Evolutionary conservation across 2,113 vertebrate genomes (phyloP).

Genomic region (Elephas maximus): DNA sequence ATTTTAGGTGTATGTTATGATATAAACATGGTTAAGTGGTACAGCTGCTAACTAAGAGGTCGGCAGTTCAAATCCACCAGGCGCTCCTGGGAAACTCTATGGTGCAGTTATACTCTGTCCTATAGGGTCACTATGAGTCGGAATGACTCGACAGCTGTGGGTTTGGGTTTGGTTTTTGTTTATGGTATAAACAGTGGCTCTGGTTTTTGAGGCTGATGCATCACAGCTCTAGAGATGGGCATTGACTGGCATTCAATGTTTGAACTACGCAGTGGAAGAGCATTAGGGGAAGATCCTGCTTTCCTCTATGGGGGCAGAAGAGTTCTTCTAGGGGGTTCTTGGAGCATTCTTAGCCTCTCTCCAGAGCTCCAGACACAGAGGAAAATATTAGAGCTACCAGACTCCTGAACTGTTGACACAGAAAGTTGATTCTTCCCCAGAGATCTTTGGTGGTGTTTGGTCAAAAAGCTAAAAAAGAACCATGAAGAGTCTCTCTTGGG

Average conservation of each 20-base stretch:
- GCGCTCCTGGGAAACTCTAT: too few relatives aligned
- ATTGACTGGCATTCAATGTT: background rate
- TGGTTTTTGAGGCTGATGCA: background rate
- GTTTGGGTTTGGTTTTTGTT: too few relatives aligned
- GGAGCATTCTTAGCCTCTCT: background rate
- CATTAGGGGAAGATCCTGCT: background rate
- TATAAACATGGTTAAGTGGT: background rate
- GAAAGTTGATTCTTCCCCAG: background rate
- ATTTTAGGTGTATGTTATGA: background rate
- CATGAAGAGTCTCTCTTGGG: background rate
- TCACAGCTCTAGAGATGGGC: background rate
- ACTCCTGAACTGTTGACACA: background rate
- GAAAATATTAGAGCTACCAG: background rate
- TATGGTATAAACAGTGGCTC: background rate
- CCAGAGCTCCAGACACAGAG: background rate
- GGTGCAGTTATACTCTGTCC: too few relatives aligned
- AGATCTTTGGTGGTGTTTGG: background rate
- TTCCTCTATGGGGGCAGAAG: background rate
- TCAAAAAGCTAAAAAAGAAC: conserved; percentile 2
- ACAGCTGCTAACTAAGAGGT: too few relatives aligned
- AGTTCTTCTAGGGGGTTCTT: background rate
- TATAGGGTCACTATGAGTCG: too few relatives aligned
- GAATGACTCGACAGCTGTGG: too few relatives aligned
- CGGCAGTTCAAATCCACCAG: too few relatives aligned
- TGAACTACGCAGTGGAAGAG: background rate